Evolutionary conservation across 2,888 invertebrate genomes (phyloP).

Genomic region (Eudasyphora cyanicolor): DNA sequence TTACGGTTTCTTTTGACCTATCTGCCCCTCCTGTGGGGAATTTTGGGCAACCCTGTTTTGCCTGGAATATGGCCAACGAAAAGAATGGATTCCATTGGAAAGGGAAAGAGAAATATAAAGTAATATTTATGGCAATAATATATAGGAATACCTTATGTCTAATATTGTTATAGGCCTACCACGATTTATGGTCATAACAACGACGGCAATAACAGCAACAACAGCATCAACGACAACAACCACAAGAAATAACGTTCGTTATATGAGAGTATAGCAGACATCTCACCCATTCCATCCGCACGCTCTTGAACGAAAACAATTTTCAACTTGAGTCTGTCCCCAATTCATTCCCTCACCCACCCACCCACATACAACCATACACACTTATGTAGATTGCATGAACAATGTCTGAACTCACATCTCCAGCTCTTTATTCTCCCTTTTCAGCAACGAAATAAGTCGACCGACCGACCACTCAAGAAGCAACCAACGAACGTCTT

Average conservation of each 20-base stretch:
- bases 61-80: not conserved
- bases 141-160: conserved; percentile 33
- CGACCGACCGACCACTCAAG: no score
- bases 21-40: not conserved
- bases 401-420: not conserved
- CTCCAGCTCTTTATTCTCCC: no score
- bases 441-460: no score
- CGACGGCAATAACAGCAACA: not conserved
- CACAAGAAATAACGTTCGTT: conserved; percentile 26
- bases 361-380: not conserved
- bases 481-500: no score
- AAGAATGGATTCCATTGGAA: not conserved
- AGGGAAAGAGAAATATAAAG: conserved; percentile 18
- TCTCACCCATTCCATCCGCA: not conserved
- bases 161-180: conserved; percentile 42
- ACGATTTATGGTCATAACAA: conserved; percentile 40
- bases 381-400: not conserved
- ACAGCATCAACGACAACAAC: not conserved
- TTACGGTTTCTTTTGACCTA: not conserved
- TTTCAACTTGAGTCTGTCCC: conserved; percentile 27
- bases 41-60: not conserved
- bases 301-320: conserved; percentile 9
- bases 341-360: not conserved
- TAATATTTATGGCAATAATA: conserved; percentile 14
- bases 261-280: not conserved